phyloP scores from a whole-genome alignment of 2,797 vertebrate genomes.

The Prionace glauca region DNA sequence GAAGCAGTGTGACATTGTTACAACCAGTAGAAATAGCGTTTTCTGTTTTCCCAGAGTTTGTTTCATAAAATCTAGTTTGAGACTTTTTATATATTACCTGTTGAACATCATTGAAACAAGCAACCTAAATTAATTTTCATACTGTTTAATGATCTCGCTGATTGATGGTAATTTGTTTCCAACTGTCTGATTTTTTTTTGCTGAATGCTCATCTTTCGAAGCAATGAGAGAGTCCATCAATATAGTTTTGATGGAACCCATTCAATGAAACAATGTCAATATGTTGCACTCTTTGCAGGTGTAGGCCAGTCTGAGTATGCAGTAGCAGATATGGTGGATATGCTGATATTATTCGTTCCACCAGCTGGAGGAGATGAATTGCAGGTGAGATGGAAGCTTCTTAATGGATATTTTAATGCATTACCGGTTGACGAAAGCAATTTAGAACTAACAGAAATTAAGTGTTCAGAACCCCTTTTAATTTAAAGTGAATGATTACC shows the following conservation, averaged over 20 bases:
- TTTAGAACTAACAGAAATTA: not conserved
- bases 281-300: conserved; percentile 55
- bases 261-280: not conserved
- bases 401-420: conserved; percentile 2
- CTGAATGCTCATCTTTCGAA: no score
- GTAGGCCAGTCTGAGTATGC: conserved; percentile 98
- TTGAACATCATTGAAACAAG: not conserved
- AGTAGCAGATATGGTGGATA: conserved; percentile 97
- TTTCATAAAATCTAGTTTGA: not conserved
- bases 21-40: not conserved
- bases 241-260: not conserved
- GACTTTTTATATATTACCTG: not conserved
- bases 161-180: not conserved
- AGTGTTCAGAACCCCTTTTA: not conserved
- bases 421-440: not conserved
- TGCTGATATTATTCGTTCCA: conserved; percentile 91
- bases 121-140: not conserved
- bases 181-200: not conserved
- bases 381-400: conserved; percentile 66
- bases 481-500: not conserved
- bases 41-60: not conserved
- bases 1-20: not conserved
- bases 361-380: conserved; percentile 96
- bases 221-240: no score
- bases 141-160: not conserved